Evolutionary conservation across 2,888 invertebrate genomes (phyloP).

Genomic region (Meghimatium bilineatum): DNA sequence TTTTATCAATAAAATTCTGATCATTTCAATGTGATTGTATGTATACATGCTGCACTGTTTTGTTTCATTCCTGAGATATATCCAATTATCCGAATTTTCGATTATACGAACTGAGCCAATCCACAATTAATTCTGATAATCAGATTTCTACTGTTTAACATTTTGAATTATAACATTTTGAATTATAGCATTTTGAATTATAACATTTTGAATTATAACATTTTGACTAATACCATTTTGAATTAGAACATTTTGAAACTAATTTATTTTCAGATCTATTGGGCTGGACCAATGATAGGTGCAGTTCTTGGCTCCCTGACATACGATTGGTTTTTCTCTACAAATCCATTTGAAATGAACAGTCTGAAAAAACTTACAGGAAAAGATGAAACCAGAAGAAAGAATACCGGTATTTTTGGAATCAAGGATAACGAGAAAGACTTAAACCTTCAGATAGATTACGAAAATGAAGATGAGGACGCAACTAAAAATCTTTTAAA

Average conservation of each 20-base stretch:
- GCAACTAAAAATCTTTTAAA: neutral
- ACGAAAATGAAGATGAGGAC: slow-evolving; percentile 9
- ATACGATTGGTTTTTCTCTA: slow-evolving; percentile 53
- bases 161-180: no score
- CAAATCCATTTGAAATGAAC: slow-evolving; percentile 6
- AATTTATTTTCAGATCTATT: slow-evolving; percentile 58
- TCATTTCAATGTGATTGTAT: no score
- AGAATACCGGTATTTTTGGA: neutral
- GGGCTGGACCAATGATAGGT: slow-evolving; percentile 62
- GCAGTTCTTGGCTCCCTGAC: slow-evolving; percentile 57
- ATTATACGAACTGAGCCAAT: no score
- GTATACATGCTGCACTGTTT: no score
- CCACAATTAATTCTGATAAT: no score
- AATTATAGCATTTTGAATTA: no score
- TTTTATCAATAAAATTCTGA: no score
- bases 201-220: no score
- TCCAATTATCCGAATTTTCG: no score
- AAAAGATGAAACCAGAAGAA: neutral
- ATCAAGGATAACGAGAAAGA: neutral
- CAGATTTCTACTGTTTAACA: no score
- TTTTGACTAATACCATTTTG: no score
- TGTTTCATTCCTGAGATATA: no score
- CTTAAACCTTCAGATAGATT: neutral
- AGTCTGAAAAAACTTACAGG: neutral
- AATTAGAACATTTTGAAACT: neutral